Conservation (phyloP, 2,797 vertebrate species). For the Gymnothorax reevesii region DNA sequence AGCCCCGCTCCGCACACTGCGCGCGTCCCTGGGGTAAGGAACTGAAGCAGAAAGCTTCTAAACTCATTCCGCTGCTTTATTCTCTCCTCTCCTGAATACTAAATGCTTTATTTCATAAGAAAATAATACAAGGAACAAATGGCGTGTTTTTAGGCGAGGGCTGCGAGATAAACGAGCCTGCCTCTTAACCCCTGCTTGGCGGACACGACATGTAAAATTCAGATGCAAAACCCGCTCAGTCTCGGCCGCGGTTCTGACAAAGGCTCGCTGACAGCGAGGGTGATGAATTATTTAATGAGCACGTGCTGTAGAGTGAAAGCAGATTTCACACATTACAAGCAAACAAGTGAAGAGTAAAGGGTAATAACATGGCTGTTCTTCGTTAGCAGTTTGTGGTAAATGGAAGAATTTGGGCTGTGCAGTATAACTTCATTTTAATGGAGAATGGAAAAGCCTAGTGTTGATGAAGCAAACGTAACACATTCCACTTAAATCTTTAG, state of each 20-base stretch:
- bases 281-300: conserved; percentile 15
- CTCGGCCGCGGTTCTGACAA: neutral
- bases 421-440: neutral
- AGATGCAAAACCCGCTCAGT: neutral
- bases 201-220: conserved; percentile 1
- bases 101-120: conserved; percentile 3
- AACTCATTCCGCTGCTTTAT: neutral
- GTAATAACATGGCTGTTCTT: neutral
- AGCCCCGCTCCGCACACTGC: neutral
- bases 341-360: neutral
- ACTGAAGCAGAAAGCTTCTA: neutral
- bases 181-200: conserved; percentile 23
- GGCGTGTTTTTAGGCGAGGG: neutral
- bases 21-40: neutral
- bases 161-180: neutral
- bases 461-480: conserved; percentile 48
- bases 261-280: neutral
- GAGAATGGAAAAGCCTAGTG: conserved; percentile 1
- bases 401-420: no score
- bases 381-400: neutral
- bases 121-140: conserved; percentile 3
- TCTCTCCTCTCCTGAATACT: neutral
- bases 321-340: neutral
- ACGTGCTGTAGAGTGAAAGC: neutral
- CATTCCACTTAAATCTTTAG: conserved; percentile 79